phyloP scores from a whole-genome alignment of 2,113 vertebrate species.

The Hucho hucho region DNA sequence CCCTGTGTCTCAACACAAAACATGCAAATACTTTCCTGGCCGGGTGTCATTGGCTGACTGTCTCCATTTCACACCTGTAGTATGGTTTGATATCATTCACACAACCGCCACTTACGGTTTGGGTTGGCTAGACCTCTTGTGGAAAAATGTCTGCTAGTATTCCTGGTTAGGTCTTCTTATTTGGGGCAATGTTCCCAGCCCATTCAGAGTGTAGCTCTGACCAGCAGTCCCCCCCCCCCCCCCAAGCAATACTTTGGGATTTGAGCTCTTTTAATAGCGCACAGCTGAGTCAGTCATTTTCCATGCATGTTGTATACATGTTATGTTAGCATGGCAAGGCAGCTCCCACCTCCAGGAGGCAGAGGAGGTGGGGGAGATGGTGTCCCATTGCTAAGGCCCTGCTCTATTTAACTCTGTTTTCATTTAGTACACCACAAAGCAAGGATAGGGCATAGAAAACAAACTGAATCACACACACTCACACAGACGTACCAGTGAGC shows the following conservation, averaged over 20 bases:
- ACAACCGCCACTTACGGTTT: conserved; percentile 32
- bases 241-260: conserved; percentile 44
- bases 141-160: not conserved
- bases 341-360: not conserved
- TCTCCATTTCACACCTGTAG: not conserved
- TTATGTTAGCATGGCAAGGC: conserved; percentile 41
- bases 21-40: not conserved
- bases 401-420: not conserved
- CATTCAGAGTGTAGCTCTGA: conserved; percentile 27
- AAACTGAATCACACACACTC: not conserved
- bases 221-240: not conserved
- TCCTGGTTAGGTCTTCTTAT: conserved; percentile 23
- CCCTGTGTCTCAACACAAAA: not conserved
- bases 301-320: conserved; percentile 50
- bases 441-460: not conserved
- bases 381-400: not conserved
- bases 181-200: conserved; percentile 27
- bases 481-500: not conserved
- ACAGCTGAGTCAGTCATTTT: conserved; percentile 71
- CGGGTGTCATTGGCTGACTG: not conserved
- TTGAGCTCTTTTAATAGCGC: conserved; percentile 74
- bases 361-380: not conserved
- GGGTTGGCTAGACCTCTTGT: conserved; percentile 1
- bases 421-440: not conserved
- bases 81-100: conserved; percentile 8